Percentiles rank a stretch among this genome's conserved stretches.
phyloP scores from a whole-genome alignment of 2,888 invertebrate genomes.

The Lithophane leautieri region DNA sequence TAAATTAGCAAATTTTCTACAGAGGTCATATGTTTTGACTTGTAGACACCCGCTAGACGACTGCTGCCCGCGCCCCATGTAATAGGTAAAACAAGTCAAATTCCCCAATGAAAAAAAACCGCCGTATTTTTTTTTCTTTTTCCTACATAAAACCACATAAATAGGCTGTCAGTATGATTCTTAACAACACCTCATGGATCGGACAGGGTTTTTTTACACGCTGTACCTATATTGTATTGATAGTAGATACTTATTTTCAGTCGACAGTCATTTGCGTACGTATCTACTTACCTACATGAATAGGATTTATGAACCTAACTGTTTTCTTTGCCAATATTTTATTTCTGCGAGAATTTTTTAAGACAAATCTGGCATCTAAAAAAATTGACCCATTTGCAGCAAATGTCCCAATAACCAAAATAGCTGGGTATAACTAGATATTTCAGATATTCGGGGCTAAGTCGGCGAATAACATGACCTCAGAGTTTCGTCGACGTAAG shows the following conservation, averaged over 20 bases:
- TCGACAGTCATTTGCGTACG: background rate
- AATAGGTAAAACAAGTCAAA: too few species aligned
- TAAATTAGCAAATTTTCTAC: too few species aligned
- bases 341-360: background rate
- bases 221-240: background rate
- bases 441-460: background rate
- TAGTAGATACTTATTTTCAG: background rate
- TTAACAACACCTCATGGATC: too few species aligned
- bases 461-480: constrained; percentile 8
- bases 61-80: too few species aligned
- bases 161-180: too few species aligned
- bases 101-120: too few species aligned
- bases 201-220: too few species aligned
- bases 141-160: too few species aligned
- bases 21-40: too few species aligned
- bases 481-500: background rate
- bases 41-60: too few species aligned
- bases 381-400: constrained; percentile 31
- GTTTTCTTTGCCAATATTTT: constrained; percentile 2
- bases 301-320: background rate
- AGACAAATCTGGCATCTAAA: background rate
- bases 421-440: constrained; percentile 15
- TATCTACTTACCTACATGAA: background rate
- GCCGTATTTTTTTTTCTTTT: too few species aligned
- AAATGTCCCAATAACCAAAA: constrained; percentile 33